phyloP scores from a whole-genome alignment of 1,140 invertebrate genomes.

The Neodiprion fabricii region DNA sequence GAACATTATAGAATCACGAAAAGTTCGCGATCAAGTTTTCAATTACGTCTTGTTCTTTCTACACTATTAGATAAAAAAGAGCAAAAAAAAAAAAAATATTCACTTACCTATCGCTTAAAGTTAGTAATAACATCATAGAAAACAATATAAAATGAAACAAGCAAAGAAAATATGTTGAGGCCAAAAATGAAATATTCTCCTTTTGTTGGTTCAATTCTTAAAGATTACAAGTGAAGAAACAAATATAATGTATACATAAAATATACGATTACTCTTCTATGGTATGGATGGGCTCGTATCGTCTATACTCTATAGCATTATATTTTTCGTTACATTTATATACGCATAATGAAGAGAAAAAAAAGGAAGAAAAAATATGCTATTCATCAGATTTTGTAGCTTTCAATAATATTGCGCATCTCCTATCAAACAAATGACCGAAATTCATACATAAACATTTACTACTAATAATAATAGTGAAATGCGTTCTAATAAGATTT shows the following conservation, averaged over 20 bases:
- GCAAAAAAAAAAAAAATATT: no score
- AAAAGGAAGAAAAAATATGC: background rate
- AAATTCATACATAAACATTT: background rate
- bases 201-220: slow-evolving; percentile 52
- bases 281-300: slow-evolving; percentile 22
- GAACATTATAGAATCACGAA: slow-evolving; percentile 1
- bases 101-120: no score
- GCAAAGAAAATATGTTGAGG: no score
- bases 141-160: no score
- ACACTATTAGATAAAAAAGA: no score
- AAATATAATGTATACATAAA: slow-evolving; percentile 47
- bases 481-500: background rate
- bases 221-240: slow-evolving; percentile 46
- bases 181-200: slow-evolving; percentile 49
- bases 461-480: background rate
- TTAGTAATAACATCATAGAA: no score
- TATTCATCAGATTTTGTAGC: background rate
- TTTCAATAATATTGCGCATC: background rate
- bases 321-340: background rate
- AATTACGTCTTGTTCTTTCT: slow-evolving; percentile 24
- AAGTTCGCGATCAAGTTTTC: slow-evolving; percentile 32
- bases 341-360: background rate
- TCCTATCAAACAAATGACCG: background rate
- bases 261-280: slow-evolving; percentile 39
- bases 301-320: background rate